Base-by-base conservation (phyloP, 2,888 invertebrate species). In the Melolontha melolontha region DNA sequence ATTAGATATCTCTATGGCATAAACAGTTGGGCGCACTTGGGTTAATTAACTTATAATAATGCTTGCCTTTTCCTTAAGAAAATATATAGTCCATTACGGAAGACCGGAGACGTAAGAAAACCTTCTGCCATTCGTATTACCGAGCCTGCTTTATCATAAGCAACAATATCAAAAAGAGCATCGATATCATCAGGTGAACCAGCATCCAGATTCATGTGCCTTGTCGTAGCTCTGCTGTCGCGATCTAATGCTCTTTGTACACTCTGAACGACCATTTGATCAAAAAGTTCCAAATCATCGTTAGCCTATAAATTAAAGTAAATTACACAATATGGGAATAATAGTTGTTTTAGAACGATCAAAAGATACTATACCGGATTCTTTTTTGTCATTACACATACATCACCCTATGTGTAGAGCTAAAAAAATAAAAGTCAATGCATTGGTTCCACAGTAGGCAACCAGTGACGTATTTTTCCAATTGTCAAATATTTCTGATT, bases 141-240 rank as follows among this genome's bases (percentile, higher is more conserved):
- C 75, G 92, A 92, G 0, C 89, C 86, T 66, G 92, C 87, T 52
- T 65, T 68, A 6, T 55, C 49, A 39, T 67, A 67, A 11, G 57
- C 62, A 14, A 65, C 69, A 12, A 44, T 39, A 29, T 63, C 50
- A 29, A 67, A 67, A 29, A 67, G 16, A n/a, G 51, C 41, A 4
- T 16, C 11, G n/a, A 67, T 44, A 40, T 67, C 63, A 17, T 7
- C 44, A 11, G 67, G 67, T 1, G 63, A 40, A 10, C 39, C 51
- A 17, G 50, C 86, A 0, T 79, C 76, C 34, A 85, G 82, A 0
- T 87, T 87, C 86, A 89, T 87, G 0, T 88, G 83, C 73, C 87
- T 86, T 1, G 85, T 82, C 65, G 17, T 80, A 16, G 82, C 84
- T 0, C 82, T 80, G 0, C 86, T 85, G 70, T 89, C 84, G 2